These are phyloP conservation scores for Pinna nobilis DNA, from an alignment of 1,140 invertebrate species.

Conservation along the genomic window DNA sequence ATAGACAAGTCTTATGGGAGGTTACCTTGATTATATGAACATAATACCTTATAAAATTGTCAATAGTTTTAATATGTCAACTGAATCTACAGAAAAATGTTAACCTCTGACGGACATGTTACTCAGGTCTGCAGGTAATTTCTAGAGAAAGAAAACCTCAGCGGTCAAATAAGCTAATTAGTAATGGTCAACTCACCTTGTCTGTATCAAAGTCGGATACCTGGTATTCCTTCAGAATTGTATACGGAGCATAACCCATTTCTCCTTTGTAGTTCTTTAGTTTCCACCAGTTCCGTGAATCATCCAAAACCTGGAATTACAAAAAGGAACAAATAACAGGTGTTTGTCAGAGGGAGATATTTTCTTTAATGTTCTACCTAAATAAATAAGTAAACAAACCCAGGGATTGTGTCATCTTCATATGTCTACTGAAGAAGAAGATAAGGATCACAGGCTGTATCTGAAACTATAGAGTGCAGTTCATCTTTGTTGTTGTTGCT, in stretches of 20 bases:
- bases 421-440: too few relatives aligned
- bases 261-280: slow-evolving; percentile 89
- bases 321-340: too few relatives aligned
- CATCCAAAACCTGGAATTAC: slow-evolving; percentile 82
- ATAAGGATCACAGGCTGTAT: too few relatives aligned
- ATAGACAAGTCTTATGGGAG: too few relatives aligned
- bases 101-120: not conserved
- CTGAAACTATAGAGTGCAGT: too few relatives aligned
- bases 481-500: too few relatives aligned
- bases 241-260: slow-evolving; percentile 96
- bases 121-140: not conserved
- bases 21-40: not conserved
- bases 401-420: too few relatives aligned
- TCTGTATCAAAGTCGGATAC: slow-evolving; percentile 31
- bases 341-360: too few relatives aligned
- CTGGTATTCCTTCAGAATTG: slow-evolving; percentile 86
- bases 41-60: not conserved
- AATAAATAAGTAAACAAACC: too few relatives aligned
- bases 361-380: too few relatives aligned
- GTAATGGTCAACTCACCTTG: slow-evolving; percentile 12
- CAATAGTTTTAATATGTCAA: not conserved
- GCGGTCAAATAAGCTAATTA: not conserved
- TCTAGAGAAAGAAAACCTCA: not conserved
- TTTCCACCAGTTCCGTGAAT: slow-evolving; percentile 99
- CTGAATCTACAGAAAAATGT: not conserved